Conservation (phyloP, 2,113 vertebrate species). For the Crotalus helleri region DNA sequence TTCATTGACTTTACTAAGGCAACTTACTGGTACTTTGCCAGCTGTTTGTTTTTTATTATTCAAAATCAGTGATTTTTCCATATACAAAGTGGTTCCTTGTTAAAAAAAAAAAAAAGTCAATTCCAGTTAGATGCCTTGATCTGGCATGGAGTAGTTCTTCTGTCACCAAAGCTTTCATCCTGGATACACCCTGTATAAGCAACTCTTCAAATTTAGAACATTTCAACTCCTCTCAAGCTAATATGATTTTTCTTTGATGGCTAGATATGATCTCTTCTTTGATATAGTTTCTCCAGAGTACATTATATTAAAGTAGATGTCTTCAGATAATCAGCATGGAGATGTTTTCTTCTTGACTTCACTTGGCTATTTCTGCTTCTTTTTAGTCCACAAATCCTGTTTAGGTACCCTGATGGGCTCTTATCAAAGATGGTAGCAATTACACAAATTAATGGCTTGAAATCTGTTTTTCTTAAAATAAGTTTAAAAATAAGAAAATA, state of each 20-base stretch:
- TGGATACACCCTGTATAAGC: not conserved
- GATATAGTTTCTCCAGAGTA: conserved; percentile 5
- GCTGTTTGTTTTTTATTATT: not conserved
- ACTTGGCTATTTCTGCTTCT: not conserved
- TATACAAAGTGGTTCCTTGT: not conserved
- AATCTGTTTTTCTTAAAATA: no score
- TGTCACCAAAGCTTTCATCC: not conserved
- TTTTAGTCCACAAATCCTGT: no score
- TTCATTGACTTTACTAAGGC: not conserved
- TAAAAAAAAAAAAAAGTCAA: not conserved
- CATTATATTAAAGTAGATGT: not conserved
- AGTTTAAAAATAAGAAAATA: no score
- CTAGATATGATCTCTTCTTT: not conserved
- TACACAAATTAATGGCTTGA: no score
- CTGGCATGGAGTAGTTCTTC: not conserved
- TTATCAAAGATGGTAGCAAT: no score
- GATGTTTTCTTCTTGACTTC: not conserved
- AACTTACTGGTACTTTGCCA: not conserved
- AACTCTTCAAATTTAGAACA: not conserved
- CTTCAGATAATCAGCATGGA: not conserved
- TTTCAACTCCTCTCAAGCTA: not conserved
- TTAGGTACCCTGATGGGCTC: no score
- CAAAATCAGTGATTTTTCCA: not conserved
- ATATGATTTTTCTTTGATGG: not conserved
- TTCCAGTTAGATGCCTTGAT: not conserved